Evolutionary conservation across 1,140 invertebrate genomes (phyloP).

Genomic region (Mercenaria mercenaria): DNA sequence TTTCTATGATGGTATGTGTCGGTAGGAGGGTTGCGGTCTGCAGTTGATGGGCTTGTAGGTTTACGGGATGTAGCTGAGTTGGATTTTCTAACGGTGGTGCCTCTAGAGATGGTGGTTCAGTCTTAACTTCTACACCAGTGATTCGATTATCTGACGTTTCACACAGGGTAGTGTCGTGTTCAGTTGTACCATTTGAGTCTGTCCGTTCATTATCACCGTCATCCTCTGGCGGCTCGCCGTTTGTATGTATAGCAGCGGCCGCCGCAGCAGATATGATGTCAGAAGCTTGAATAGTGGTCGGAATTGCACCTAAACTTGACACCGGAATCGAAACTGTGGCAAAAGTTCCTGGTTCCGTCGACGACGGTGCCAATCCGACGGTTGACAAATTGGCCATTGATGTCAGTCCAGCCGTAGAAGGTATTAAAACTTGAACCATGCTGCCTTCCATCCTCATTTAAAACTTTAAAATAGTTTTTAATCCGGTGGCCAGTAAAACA

Average conservation of each 20-base stretch:
- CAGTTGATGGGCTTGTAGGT: constrained; percentile 45
- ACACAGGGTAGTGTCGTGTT: background rate
- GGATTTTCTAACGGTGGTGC: constrained; percentile 53
- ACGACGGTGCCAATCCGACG: constrained; percentile 7
- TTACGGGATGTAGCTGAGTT: constrained; percentile 47
- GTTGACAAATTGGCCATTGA: constrained; percentile 5
- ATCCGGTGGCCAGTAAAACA: background rate
- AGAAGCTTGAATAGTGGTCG: background rate
- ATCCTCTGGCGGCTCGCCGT: background rate
- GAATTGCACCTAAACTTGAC: background rate
- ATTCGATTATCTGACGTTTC: background rate
- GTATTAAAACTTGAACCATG: constrained; percentile 56
- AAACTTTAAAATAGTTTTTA: constrained; percentile 1
- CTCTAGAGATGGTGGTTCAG: constrained; percentile 49
- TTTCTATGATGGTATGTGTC: constrained; percentile 56
- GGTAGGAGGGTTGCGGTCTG: constrained; percentile 47
- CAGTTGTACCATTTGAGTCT: background rate
- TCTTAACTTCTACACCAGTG: constrained; percentile 31
- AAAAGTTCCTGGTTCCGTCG: background rate
- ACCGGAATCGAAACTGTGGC: constrained; percentile 22
- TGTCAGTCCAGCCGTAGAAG: constrained; percentile 50
- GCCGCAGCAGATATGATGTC: constrained; percentile 54
- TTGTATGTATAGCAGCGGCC: constrained; percentile 48
- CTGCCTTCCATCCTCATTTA: constrained; percentile 51
- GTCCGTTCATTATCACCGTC: background rate